A percentile compares a stretch with the other conserved stretches of the same genome.
phyloP scores from a whole-genome alignment of 2,888 invertebrate genomes.

The Machimus atricapillus region DNA sequence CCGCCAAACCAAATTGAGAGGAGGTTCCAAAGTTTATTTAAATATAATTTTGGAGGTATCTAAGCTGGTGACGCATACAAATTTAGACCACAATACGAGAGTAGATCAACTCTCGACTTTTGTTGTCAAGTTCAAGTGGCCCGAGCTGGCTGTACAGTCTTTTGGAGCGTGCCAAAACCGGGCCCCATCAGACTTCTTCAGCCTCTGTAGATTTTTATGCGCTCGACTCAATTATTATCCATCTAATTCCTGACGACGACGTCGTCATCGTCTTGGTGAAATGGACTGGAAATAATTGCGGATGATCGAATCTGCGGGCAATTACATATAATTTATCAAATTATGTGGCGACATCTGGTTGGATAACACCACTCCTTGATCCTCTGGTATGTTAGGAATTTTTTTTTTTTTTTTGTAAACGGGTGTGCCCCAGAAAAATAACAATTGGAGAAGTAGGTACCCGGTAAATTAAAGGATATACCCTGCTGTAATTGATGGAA shows the following conservation, averaged over 20 bases:
- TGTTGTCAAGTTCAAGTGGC: slow-evolving; percentile 26
- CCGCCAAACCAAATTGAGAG: neutral
- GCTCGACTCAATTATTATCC: neutral
- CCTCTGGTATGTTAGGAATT: neutral
- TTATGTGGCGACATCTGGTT: slow-evolving; percentile 8
- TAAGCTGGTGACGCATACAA: neutral
- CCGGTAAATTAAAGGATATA: neutral
- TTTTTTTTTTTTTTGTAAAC: too few relatives aligned
- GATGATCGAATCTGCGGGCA: slow-evolving; percentile 14
- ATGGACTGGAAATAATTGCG: slow-evolving; percentile 27
- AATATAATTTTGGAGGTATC: slow-evolving; percentile 12
- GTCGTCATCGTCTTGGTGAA: slow-evolving; percentile 1
- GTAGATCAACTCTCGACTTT: neutral
- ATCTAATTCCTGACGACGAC: neutral
- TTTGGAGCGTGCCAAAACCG: neutral
- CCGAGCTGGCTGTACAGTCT: neutral
- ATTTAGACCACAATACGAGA: slow-evolving; percentile 19
- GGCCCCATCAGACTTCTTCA: neutral
- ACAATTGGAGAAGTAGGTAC: neutral
- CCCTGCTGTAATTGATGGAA: neutral
- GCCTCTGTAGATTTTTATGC: neutral
- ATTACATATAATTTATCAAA: neutral
- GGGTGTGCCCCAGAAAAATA: neutral
- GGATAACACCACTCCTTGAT: slow-evolving; percentile 5
- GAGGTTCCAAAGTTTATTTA: neutral